Evolutionary conservation across 2,797 vertebrate genomes (phyloP), one percentile per base, ranked within the genome.

Genomic region (Hapalemur alaotrensis): DNA sequence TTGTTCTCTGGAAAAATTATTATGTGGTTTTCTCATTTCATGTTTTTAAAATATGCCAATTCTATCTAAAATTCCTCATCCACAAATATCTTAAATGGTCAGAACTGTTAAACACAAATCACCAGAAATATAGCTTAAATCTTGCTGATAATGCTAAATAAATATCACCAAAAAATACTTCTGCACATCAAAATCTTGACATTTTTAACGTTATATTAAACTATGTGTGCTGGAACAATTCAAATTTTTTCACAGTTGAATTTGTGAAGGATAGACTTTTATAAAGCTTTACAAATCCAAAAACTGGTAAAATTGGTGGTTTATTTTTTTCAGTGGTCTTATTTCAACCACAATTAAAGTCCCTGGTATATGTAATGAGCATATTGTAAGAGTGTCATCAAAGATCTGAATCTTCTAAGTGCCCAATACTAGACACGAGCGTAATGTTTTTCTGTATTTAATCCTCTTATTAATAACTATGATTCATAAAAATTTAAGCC

Each of bases 401-500:
- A 73, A 94, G 78, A 93, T 7, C 28, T 0, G 72, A 38, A n/a
- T 23, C 97, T 81, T 67, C 12, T 41, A 46, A 54, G 75, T 57
- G 90, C 82, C 80, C 75, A 84, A 10, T 1, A 38, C 63, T 76
- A 91, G 86, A 72, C 88, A 85, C n/a, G 52, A 11, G 54, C 38
- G 22, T 52, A 14, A 54, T 30, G 84, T 78, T 94, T 92, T 69
- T 78, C 92, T 84, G 73, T 43, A 54, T n/a, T 88, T 93, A 81
- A 96, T 84, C 88, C 87, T 93, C 90, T 94, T 91, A 96, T 96
- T 95, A 96, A 93, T 96, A 94, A 96, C 73, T 54, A 43, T 13
- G 94, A 95, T 78, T 96, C 92, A 13, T 84, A 93, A 96, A 82
- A 78, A 95, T 88, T 95, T 94, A 94, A 91, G 97, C 95, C 95